Conservation (phyloP, 2,888 invertebrate genomes). For the Xestia xanthographa region DNA sequence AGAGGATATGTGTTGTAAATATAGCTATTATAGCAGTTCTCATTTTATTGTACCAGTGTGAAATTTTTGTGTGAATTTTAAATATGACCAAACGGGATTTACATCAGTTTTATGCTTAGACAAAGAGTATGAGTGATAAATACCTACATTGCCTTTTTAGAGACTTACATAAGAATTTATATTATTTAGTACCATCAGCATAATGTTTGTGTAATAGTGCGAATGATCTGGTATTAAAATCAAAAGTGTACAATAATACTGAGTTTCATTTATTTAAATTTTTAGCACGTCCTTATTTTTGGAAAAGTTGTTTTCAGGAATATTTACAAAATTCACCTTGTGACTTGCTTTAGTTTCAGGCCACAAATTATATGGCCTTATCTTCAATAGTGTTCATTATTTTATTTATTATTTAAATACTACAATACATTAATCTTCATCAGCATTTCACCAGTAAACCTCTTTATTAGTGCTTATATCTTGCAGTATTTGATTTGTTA, state of each 20-base stretch:
- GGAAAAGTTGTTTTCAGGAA: neutral
- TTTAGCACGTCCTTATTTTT: neutral
- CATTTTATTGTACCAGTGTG: constrained; percentile 31
- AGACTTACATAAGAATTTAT: constrained; percentile 56
- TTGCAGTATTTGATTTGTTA: constrained; percentile 92
- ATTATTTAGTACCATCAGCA: constrained; percentile 69
- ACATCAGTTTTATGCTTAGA: constrained; percentile 55
- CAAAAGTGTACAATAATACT: constrained; percentile 47
- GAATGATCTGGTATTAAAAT: constrained; percentile 77
- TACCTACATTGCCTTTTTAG: constrained; percentile 66
- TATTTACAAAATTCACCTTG: neutral
- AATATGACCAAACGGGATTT: constrained; percentile 42
- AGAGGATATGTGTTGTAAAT: constrained; percentile 40
- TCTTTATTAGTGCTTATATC: constrained; percentile 92
- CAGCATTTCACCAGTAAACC: constrained; percentile 91
- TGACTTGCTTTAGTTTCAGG: neutral
- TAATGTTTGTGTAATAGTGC: constrained; percentile 75
- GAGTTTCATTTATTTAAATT: constrained; percentile 23
- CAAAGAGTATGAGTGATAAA: constrained; percentile 62
- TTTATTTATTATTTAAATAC: neutral
- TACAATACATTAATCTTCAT: neutral
- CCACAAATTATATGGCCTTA: neutral
- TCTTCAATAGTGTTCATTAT: neutral
- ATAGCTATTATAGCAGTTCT: constrained; percentile 22
- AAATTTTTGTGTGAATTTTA: constrained; percentile 38